phyloP scores from a whole-genome alignment of 2,113 vertebrate genomes.

The Chrysemys picta region DNA sequence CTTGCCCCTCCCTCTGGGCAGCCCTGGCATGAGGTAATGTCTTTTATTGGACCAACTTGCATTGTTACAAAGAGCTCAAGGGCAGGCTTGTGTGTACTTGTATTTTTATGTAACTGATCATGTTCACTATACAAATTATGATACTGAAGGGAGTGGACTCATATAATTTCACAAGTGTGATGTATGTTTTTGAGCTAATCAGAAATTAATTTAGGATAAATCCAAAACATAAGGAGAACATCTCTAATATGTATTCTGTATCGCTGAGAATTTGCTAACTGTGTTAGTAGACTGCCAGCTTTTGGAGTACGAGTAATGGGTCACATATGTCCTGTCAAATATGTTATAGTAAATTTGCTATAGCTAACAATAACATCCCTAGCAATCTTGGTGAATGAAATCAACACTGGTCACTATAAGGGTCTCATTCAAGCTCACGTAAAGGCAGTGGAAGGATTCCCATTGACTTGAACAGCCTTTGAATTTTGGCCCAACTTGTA shows the following conservation, averaged over 20 bases:
- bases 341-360: not conserved
- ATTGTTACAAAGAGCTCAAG: not conserved
- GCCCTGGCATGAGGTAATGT: not conserved
- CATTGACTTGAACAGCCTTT: not conserved
- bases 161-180: not conserved
- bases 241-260: not conserved
- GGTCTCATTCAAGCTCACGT: accelerated
- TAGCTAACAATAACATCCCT: not conserved
- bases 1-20: too few species aligned
- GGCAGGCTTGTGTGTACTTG: not conserved
- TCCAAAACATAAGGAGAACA: not conserved
- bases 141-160: not conserved
- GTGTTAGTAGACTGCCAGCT: not conserved
- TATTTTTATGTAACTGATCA: not conserved
- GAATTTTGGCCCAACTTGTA: not conserved
- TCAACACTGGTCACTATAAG: not conserved
- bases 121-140: not conserved
- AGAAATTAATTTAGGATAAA: not conserved
- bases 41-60: not conserved
- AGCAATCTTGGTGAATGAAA: slow-evolving; percentile 10
- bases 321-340: slow-evolving; percentile 23
- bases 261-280: slow-evolving; percentile 1
- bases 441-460: not conserved
- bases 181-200: not conserved
- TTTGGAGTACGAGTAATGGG: not conserved